These are phyloP conservation scores for Pandion haliaetus DNA, from an alignment of 2,113 vertebrate species.

Conservation along the genomic window DNA sequence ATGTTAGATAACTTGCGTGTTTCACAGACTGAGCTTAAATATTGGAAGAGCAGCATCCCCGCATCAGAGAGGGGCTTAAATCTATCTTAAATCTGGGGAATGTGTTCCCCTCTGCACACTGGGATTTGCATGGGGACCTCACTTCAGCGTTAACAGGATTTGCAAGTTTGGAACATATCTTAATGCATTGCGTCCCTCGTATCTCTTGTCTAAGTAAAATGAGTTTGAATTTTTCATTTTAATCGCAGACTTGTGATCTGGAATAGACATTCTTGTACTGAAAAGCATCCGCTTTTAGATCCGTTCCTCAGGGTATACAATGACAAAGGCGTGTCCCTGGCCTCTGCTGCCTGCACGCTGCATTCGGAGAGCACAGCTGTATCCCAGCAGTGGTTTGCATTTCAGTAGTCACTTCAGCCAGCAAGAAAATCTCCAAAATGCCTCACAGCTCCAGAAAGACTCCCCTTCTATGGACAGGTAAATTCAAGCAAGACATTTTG, in stretches of 20 bases:
- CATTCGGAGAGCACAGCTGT: not conserved
- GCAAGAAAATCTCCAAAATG: not conserved
- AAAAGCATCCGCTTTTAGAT: not conserved
- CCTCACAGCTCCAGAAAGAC: not conserved
- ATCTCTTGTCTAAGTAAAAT: constrained; percentile 3
- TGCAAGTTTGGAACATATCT: not conserved
- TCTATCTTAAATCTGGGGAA: not conserved
- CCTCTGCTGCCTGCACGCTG: not conserved
- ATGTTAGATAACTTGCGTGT: not conserved
- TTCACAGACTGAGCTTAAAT: constrained; percentile 4
- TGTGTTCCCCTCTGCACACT: not conserved
- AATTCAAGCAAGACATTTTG: not conserved
- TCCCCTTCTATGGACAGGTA: not conserved
- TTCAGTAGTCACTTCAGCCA: not conserved
- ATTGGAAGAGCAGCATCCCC: not conserved
- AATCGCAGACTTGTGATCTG: not conserved
- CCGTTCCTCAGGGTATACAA: not conserved
- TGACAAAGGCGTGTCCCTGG: not conserved
- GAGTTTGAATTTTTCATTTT: constrained; percentile 49
- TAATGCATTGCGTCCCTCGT: not conserved
- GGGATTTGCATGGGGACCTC: not conserved
- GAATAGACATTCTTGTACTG: not conserved
- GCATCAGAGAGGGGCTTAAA: not conserved
- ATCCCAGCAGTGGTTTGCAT: accelerated
- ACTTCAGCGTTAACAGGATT: not conserved